Evolutionary conservation across 2,888 invertebrate species (phyloP).

Genomic region (Drosophila seclusa): DNA sequence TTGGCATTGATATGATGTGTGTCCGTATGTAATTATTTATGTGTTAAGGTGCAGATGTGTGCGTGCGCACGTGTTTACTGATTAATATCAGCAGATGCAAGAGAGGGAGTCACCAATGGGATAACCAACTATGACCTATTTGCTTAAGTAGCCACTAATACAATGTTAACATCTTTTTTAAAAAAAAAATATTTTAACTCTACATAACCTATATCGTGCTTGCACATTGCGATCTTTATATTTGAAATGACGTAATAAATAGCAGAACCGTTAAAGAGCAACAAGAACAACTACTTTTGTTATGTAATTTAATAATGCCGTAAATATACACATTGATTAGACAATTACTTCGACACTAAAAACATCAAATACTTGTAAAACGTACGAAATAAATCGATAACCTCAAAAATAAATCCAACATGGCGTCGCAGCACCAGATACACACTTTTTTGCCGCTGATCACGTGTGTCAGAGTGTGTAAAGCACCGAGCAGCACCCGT

Average conservation of each 20-base stretch:
- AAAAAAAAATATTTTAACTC: neutral
- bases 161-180: neutral
- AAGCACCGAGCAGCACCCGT: constrained; percentile 20
- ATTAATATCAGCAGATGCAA: constrained; percentile 18
- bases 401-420: constrained; percentile 63
- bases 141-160: neutral
- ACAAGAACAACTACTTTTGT: neutral
- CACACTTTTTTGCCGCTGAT: constrained; percentile 50
- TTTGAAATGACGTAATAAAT: neutral
- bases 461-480: constrained; percentile 54
- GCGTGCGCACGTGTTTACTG: constrained; percentile 49
- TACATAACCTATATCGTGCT: neutral
- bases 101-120: neutral
- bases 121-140: constrained; percentile 7
- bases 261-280: neutral
- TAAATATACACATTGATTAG: neutral
- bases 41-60: constrained; percentile 23
- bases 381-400: constrained; percentile 50
- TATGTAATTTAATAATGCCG: neutral
- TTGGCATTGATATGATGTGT: constrained; percentile 32
- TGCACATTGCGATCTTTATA: neutral
- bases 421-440: constrained; percentile 64
- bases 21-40: constrained; percentile 5
- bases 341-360: neutral
- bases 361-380: neutral